A percentile compares a stretch with the other conserved stretches of the same genome.
Conservation (phyloP, 2,113 vertebrate species). For the Arvicanthis niloticus region DNA sequence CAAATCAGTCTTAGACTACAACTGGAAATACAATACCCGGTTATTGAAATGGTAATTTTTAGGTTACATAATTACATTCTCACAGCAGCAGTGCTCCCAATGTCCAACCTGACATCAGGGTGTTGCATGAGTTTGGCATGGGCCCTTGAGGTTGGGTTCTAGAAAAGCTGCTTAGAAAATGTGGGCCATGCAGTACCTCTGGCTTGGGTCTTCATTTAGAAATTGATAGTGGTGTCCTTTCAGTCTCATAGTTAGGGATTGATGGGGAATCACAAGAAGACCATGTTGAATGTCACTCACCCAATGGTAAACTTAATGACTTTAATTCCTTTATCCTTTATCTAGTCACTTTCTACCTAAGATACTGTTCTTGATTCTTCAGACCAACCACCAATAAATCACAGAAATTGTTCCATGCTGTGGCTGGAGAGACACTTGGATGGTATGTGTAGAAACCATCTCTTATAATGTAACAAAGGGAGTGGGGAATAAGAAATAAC, state of each 20-base stretch:
- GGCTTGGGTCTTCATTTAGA: not conserved
- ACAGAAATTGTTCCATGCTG: not conserved
- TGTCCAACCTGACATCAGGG: not conserved
- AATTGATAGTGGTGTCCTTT: not conserved
- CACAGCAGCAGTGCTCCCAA: not conserved
- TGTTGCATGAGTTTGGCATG: accelerated
- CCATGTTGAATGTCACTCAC: not conserved
- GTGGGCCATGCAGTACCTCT: not conserved
- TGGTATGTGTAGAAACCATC: not conserved
- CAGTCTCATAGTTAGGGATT: not conserved
- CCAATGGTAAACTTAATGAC: not conserved
- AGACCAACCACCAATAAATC: not conserved
- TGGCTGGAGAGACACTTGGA: not conserved
- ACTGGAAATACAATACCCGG: not conserved
- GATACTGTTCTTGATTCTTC: not conserved
- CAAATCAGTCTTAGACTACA: not conserved
- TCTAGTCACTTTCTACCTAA: not conserved
- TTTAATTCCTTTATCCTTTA: not conserved
- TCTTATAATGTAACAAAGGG: constrained; percentile 4
- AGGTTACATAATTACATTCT: not conserved
- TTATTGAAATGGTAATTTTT: not conserved
- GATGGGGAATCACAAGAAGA: not conserved
- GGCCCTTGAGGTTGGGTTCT: accelerated
- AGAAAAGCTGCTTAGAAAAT: not conserved
- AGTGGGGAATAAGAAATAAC: not conserved